These are phyloP conservation scores for Drosophila yooni DNA, from an alignment of 2,888 invertebrate species.

Conservation along the genomic window DNA sequence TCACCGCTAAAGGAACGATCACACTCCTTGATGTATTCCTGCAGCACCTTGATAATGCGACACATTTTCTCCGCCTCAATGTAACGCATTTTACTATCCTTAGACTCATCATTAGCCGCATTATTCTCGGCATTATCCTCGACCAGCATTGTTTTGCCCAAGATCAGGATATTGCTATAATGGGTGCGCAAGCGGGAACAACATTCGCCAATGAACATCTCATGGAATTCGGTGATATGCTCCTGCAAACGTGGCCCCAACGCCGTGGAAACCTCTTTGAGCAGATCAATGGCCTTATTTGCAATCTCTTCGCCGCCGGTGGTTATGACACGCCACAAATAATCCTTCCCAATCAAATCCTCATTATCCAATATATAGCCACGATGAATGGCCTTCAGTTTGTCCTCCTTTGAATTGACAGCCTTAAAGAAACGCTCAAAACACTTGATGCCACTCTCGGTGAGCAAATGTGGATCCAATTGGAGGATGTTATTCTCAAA, in stretches of 20 bases:
- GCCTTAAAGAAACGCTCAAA: conserved; percentile 89
- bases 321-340: conserved; percentile 97
- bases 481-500: conserved; percentile 97
- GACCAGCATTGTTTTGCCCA: conserved; percentile 79
- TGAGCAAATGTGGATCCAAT: conserved; percentile 94
- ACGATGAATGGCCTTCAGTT: conserved; percentile 93
- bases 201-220: conserved; percentile 96
- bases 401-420: conserved; percentile 97
- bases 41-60: conserved; percentile 96
- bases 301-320: conserved; percentile 97
- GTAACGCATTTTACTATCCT: conserved; percentile 83
- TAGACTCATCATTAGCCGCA: conserved; percentile 74
- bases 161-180: conserved; percentile 91
- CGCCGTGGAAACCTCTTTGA: conserved; percentile 97
- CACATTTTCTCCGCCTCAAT: conserved; percentile 94
- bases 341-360: conserved; percentile 97
- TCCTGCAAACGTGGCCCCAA: conserved; percentile 94
- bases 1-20: conserved; percentile 95
- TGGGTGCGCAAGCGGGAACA: conserved; percentile 94
- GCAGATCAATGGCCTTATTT: conserved; percentile 94
- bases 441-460: conserved; percentile 97
- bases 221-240: conserved; percentile 93
- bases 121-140: conserved; percentile 52
- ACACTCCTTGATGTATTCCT: conserved; percentile 98
- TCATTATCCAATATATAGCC: conserved; percentile 95